Evolutionary conservation across 2,888 invertebrate genomes (phyloP), one percentile per base, ranked within the genome.

Genomic region (Sesamia inferens): DNA sequence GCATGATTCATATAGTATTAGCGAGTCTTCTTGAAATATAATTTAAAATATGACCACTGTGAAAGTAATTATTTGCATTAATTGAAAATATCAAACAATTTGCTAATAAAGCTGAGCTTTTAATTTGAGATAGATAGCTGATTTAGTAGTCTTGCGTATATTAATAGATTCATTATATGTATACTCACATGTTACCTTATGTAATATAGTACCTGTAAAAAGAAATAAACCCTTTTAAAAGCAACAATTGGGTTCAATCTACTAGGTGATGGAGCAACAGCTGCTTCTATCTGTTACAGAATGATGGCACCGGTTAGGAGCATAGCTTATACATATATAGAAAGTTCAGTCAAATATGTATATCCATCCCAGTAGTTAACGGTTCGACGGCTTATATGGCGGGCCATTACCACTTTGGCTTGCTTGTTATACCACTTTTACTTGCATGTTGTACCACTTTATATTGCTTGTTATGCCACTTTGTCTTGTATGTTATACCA

Each of bases 261-360:
- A 67, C n/a, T 42, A 22, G 57, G 5, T 51, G 42, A 13, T 13
- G 16, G n/a, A 44, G 48, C 31, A 63, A 62, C 62, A 73, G 31
- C 10, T 44, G n/a, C 16, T 24, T 19, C 16, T 7, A 47, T 22
- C 5, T 59, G 24, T 31, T 39, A 4, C 5, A 39, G 39, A 39
- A 39, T 39, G 39, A 7, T 7, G 6, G 39, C 5, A 39, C 31
- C 31, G 31, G 31, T 39, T 39, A 39, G 39, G 39, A 39, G 6
- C 39, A 39, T 7, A 39, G 39, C 39, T 39, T 39, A 7, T 39
- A 39, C 7, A 39, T 39, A 7, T 39, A 39, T 39, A 39, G 5
- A 39, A 39, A n/a, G 31, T 39, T 16, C 39, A 11, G 16, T 6
- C 1, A 51, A n/a, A 54, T 48, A 2, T n/a, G n/a, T n/a, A n/a